Conservation (phyloP, 2,113 vertebrate species). For the Chionodraco myersi region DNA sequence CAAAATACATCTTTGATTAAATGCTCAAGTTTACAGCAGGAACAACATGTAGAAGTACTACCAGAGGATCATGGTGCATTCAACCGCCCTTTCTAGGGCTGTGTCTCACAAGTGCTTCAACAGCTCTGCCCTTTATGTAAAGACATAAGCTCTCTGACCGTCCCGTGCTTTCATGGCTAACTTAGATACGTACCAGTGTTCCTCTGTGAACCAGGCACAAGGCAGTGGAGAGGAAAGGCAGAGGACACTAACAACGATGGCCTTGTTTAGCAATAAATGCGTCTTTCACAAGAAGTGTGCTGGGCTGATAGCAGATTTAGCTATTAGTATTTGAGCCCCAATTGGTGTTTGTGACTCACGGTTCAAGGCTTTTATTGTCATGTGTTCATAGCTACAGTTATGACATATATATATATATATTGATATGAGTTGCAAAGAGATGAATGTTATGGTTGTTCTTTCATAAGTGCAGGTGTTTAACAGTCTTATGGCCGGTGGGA, state of each 20-base stretch:
- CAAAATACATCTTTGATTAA: conserved; percentile 28
- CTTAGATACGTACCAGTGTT: conserved; percentile 7
- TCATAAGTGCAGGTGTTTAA: no score
- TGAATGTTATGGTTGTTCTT: no score
- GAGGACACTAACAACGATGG: conserved; percentile 36
- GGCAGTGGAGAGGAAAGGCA: not conserved
- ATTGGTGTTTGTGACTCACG: not conserved
- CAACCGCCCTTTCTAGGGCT: conserved; percentile 30
- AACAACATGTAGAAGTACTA: conserved; percentile 61
- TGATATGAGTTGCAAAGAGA: no score
- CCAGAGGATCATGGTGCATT: conserved; percentile 49
- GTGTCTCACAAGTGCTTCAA: conserved; percentile 40
- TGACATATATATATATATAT: no score
- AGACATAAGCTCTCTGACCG: conserved; percentile 50
- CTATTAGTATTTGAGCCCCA: not conserved
- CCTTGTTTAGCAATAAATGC: conserved; percentile 48
- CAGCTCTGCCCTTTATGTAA: conserved; percentile 28
- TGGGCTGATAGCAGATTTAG: conserved; percentile 1
- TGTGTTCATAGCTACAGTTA: no score
- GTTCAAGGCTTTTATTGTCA: no score
- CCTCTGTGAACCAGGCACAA: conserved; percentile 42
- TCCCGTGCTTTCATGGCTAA: conserved; percentile 11
- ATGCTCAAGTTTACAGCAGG: conserved; percentile 15
- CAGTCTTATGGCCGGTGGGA: no score
- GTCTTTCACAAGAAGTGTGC: conserved; percentile 5